Conservation (phyloP, 2,113 vertebrate species). For the Sylvia atricapilla region DNA sequence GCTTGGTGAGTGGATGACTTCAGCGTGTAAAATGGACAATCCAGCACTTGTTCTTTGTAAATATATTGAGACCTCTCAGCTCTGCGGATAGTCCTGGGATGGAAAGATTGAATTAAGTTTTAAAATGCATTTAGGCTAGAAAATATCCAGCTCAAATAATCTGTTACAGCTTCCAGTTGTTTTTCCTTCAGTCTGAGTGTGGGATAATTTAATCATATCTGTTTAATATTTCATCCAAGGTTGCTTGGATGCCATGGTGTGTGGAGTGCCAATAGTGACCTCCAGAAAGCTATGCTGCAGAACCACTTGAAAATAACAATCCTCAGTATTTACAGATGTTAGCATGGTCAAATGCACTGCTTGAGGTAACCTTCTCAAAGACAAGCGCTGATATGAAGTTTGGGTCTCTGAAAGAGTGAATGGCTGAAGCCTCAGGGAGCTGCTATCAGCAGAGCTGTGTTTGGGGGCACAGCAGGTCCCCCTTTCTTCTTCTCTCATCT, state of each 20-base stretch:
- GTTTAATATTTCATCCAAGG: not conserved
- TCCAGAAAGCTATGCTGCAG: not conserved
- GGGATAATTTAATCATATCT: not conserved
- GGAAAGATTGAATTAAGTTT: not conserved
- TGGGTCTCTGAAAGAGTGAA: not conserved
- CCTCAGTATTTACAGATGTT: not conserved
- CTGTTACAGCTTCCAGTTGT: not conserved
- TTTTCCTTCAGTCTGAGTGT: not conserved
- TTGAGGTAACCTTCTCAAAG: not conserved
- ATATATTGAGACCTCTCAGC: not conserved
- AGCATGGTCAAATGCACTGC: not conserved
- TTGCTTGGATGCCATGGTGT: fast-evolving
- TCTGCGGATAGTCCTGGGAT: not conserved
- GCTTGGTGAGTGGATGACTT: not conserved
- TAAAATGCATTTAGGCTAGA: not conserved
- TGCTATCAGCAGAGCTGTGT: fast-evolving
- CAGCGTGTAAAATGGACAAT: not conserved
- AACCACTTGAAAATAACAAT: not conserved
- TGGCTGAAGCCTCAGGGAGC: not conserved
- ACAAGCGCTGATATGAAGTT: not conserved
- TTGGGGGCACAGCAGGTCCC: not conserved
- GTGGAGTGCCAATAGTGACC: not conserved
- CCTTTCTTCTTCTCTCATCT: not conserved
- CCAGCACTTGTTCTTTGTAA: not conserved
- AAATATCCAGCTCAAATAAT: not conserved